A percentile compares a stretch with the other conserved stretches of the same genome.
phyloP scores from a whole-genome alignment of 2,113 vertebrate species.

The Gorsachius goisagi region DNA sequence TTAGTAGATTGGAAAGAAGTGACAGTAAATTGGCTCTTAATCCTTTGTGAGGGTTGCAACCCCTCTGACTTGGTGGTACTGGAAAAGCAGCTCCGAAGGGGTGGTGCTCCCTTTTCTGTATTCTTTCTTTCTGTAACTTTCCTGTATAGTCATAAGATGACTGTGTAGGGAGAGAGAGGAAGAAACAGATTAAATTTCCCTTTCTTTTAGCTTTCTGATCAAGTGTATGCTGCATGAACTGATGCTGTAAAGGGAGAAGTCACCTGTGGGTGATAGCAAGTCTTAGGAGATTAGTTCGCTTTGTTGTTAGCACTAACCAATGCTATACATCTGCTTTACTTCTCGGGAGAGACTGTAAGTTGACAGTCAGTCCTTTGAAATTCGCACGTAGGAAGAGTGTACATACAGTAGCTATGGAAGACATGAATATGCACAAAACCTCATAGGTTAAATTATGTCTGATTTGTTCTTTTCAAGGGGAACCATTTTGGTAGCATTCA shows the following conservation, averaged over 20 bases:
- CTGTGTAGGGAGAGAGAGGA: not conserved
- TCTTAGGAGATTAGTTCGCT: not conserved
- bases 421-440: not conserved
- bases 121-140: not conserved
- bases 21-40: not conserved
- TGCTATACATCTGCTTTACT: not conserved
- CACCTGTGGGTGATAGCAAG: not conserved
- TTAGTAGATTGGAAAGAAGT: not conserved
- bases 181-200: not conserved
- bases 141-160: not conserved
- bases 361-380: not conserved
- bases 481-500: not conserved
- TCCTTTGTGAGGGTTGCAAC: not conserved
- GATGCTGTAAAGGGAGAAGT: not conserved
- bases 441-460: not conserved
- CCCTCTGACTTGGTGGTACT: not conserved
- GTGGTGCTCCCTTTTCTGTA: not conserved
- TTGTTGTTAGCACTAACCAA: not conserved
- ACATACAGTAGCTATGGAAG: not conserved
- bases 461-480: not conserved
- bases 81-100: not conserved
- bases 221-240: not conserved
- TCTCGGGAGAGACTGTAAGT: not conserved
- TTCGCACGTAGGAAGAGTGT: not conserved
- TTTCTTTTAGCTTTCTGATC: not conserved